Base-by-base conservation (phyloP, 2,888 invertebrate species). In the Phania funesta region DNA sequence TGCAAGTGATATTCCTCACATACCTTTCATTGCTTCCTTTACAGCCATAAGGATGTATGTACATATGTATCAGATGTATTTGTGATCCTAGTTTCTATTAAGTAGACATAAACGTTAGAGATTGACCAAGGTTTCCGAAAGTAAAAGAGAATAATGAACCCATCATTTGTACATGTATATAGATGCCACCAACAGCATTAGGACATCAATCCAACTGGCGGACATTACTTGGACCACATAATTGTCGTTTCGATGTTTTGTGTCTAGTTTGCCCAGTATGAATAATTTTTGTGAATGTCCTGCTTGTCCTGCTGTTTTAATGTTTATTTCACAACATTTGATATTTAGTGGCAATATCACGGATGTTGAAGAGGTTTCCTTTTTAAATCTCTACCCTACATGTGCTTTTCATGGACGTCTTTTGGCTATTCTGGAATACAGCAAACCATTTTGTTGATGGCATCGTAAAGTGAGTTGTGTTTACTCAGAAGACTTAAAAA, bases 351-450 rank as follows among this genome's bases (percentile, higher is more conserved):
- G 74, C 68, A 44, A 65, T 82, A 82, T 82, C 82, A 82, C 82
- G 82, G 82, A 82, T 82, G 82, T 65, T 70, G 58, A 70, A 70
- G 78, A 82, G 81, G 78, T 82, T 78, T 82, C 74, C 81, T 56
- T 65, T 58, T 62, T 29, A 38, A 58, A 74, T 81, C 67, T 64
- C 56, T 56, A 20, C 18, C 71, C 48, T 60, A 41, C 38, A 62
- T 70, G 24, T 24, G 29, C 32, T 68, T 48, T 65, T 67, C 13
- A 20, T 29, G n/a, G 13, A 64, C 74, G 52, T 70, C 78, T 52
- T 35, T 62, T 16, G 48, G n/a, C 22, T 9, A 56, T 76, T 48
- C 24, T 24, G 26, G 20, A 20, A 13, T 58, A 16, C 26, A 44
- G 58, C 18, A 52, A 11, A 41, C 16, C 20, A 32, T 70, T 60